Conservation (phyloP, 2,113 vertebrate genomes). For the Campylorhamphus procurvoides region DNA sequence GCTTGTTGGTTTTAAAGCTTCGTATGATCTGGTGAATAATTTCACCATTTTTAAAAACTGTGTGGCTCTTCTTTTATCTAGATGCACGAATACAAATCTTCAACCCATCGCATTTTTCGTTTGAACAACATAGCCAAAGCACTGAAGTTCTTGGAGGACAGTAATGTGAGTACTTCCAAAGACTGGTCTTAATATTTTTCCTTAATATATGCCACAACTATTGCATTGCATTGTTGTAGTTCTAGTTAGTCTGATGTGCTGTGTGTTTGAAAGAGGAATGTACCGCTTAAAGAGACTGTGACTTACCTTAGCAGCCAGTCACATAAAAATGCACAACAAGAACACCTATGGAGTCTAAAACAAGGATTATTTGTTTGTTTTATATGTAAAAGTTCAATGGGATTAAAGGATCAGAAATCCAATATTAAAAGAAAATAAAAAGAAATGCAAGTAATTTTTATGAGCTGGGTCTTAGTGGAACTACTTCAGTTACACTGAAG, state of each 20-base stretch:
- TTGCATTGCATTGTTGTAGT: background rate
- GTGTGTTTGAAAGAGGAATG: background rate
- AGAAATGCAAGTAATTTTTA: conserved; percentile 23
- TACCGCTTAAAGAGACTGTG: background rate
- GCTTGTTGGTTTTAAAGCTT: background rate
- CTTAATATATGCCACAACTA: background rate
- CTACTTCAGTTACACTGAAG: background rate
- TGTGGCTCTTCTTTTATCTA: conserved; percentile 60
- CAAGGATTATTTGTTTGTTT: conserved; percentile 30
- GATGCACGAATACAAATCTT: conserved; percentile 92
- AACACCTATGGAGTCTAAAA: background rate
- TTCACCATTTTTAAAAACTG: background rate
- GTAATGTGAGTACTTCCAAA: conserved; percentile 85
- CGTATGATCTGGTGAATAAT: background rate
- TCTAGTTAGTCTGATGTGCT: background rate
- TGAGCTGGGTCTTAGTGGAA: background rate
- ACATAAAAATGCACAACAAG: background rate
- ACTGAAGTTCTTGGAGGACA: conserved; percentile 91
- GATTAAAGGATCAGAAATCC: conserved; percentile 50
- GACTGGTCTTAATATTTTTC: background rate
- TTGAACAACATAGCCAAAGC: conserved; percentile 98
- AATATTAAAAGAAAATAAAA: conserved; percentile 52
- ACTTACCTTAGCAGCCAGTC: background rate
- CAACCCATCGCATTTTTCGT: conserved; percentile 93
- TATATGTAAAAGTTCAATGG: conserved; percentile 38